Conservation (phyloP, 2,797 vertebrate genomes). For the Typhlichthys eigenmanni region DNA sequence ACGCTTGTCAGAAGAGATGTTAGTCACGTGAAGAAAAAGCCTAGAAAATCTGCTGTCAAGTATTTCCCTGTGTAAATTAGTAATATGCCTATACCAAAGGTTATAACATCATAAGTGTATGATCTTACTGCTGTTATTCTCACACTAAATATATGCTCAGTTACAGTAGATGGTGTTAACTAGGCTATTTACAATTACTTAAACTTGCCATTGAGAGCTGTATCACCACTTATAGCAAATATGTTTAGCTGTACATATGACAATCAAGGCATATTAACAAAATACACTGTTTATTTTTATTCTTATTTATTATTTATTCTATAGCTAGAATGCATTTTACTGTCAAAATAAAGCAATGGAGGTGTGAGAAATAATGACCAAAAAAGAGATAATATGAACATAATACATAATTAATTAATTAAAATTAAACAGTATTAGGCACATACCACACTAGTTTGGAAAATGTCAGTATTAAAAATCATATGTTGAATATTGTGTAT, state of each 20-base stretch:
- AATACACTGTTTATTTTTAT: conserved; percentile 40
- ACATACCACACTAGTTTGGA: neutral
- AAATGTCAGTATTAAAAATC: too few species aligned
- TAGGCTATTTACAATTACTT: neutral
- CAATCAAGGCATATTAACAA: conserved; percentile 13
- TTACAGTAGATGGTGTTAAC: conserved; percentile 38
- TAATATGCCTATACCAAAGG: conserved; percentile 7
- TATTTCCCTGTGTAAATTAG: conserved; percentile 4
- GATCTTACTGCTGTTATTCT: conserved; percentile 15
- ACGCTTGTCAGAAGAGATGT: conserved; percentile 3
- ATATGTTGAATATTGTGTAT: too few species aligned
- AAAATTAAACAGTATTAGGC: too few species aligned
- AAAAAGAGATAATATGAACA: conserved; percentile 5
- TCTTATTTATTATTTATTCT: too few species aligned
- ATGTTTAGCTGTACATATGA: conserved; percentile 21
- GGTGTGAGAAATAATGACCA: conserved; percentile 35
- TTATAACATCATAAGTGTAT: neutral
- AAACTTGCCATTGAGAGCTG: conserved; percentile 4
- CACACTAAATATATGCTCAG: conserved; percentile 15
- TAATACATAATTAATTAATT: too few species aligned
- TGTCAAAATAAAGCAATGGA: conserved; percentile 26
- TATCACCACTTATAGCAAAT: conserved; percentile 30
- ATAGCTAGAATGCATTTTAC: conserved; percentile 36
- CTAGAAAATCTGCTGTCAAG: conserved; percentile 9
- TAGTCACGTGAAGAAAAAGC: conserved; percentile 6